phyloP scores from a whole-genome alignment of 2,888 invertebrate species.

The Deroplatys truncata region DNA sequence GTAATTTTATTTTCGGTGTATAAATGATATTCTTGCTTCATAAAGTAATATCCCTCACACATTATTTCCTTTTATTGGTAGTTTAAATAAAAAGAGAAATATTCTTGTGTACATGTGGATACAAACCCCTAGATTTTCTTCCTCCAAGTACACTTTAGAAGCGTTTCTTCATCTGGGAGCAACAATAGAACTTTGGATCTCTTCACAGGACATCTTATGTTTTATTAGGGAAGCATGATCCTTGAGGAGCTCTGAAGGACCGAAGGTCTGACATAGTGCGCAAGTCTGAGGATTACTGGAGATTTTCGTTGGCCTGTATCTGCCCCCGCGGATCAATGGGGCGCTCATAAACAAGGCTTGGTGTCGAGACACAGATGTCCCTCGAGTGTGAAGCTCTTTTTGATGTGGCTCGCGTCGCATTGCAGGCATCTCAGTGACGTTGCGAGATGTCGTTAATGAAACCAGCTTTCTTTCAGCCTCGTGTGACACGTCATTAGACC shows the following conservation, averaged over 20 bases:
- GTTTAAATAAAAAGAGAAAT: too few relatives aligned
- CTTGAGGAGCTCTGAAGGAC: neutral
- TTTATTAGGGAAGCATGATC: neutral
- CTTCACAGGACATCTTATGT: neutral
- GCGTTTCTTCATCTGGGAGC: neutral
- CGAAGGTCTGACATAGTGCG: neutral
- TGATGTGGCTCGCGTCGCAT: neutral
- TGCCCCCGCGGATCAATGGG: neutral
- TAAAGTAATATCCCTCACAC: too few relatives aligned
- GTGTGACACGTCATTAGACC: neutral
- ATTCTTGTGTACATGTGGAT: too few relatives aligned
- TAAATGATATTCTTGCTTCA: too few relatives aligned
- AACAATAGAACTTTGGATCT: neutral
- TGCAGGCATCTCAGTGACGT: neutral
- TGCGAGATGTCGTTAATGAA: neutral
- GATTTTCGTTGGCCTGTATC: neutral
- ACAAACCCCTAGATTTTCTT: too few relatives aligned
- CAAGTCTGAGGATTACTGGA: neutral
- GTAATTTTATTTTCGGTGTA: too few relatives aligned
- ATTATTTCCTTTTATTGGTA: too few relatives aligned
- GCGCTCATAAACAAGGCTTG: neutral
- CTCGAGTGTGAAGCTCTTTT: neutral
- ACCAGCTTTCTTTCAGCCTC: neutral
- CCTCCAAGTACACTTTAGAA: too few relatives aligned
- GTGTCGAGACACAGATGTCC: neutral